phyloP scores from a whole-genome alignment of 2,113 vertebrate genomes.

The Dasyornis broadbenti region DNA sequence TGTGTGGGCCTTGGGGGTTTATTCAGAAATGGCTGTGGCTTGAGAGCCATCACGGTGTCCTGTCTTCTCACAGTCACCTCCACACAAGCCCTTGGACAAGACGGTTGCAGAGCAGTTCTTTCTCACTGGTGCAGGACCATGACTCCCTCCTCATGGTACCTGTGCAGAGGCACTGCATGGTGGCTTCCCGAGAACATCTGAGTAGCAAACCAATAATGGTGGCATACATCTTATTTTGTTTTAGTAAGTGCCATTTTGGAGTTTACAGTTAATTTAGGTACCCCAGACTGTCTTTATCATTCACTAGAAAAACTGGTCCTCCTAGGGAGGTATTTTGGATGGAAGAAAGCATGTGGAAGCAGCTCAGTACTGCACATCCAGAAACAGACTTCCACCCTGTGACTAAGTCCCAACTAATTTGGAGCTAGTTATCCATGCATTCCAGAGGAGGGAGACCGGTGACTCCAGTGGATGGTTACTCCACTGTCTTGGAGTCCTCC shows the following conservation, averaged over 20 bases:
- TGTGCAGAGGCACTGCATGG: neutral
- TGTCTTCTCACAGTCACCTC: neutral
- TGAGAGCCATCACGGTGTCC: neutral
- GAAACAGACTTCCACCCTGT: neutral
- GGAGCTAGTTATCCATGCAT: neutral
- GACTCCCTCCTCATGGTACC: neutral
- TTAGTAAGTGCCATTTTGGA: neutral
- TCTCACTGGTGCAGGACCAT: neutral
- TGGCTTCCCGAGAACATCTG: neutral
- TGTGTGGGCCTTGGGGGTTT: neutral
- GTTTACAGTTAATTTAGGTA: neutral
- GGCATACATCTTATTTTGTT: neutral
- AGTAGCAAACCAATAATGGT: neutral
- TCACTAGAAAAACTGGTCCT: neutral
- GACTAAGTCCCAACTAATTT: neutral
- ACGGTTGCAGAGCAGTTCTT: neutral
- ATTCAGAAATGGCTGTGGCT: neutral
- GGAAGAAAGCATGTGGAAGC: neutral
- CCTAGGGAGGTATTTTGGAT: neutral
- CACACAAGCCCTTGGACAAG: neutral
- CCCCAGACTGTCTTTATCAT: neutral
- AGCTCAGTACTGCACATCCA: neutral
- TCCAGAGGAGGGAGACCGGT: neutral
- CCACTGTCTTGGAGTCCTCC: neutral
- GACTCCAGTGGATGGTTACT: neutral